Evolutionary conservation across 37 sponge, comb jelly and placozoan species (phyloP).

Genomic region (Theonella swinhoei): DNA sequence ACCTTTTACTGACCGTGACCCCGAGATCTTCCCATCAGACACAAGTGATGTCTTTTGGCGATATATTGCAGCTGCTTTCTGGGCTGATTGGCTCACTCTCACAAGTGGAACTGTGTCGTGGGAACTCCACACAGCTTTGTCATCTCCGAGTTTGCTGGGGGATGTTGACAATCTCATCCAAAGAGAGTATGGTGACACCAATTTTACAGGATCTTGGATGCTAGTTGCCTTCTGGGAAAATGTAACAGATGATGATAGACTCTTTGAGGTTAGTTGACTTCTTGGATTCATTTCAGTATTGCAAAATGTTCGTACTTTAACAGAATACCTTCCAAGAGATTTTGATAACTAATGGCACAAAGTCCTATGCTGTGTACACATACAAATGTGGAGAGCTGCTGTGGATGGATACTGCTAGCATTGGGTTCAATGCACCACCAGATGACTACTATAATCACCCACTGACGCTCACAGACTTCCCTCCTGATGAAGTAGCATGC

Average conservation of each 20-base stretch:
- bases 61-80: background rate
- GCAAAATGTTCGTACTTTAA: background rate
- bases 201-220: background rate
- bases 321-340: conserved; percentile 2
- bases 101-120: background rate
- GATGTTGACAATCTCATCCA: background rate
- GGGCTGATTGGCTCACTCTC: background rate
- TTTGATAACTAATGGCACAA: background rate
- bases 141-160: background rate
- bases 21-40: background rate
- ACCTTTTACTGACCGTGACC: background rate
- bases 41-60: background rate
- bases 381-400: background rate
- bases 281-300: background rate
- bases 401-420: background rate
- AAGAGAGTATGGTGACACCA: background rate
- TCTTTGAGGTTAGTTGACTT: background rate
- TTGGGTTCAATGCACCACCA: background rate
- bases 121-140: background rate
- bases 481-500: conserved; percentile 1
- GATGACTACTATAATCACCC: background rate
- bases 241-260: background rate
- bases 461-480: background rate
- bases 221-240: background rate
- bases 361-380: conserved; percentile 1